These are phyloP conservation scores for Dryoscopus gambensis DNA, from an alignment of 2,113 vertebrate genomes.

Conservation along the genomic window DNA sequence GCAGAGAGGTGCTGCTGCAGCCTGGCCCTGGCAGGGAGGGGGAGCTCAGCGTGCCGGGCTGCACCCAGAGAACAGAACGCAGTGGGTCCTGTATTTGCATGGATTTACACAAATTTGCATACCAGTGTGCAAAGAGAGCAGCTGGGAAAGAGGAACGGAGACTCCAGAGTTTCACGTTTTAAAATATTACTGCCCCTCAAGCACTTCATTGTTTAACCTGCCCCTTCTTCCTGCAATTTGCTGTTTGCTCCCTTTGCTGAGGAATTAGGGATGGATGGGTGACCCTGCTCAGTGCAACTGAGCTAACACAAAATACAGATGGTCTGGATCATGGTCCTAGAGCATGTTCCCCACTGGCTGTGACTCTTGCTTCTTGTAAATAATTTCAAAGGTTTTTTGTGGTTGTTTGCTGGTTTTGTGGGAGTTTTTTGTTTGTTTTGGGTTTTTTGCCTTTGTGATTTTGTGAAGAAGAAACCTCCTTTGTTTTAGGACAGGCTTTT, in stretches of 20 bases:
- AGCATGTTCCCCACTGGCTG: not conserved
- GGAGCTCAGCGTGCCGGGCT: not conserved
- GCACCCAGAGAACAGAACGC: not conserved
- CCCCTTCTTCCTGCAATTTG: not conserved
- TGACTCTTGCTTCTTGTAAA: not conserved
- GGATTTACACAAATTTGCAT: not conserved
- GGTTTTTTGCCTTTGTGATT: not conserved
- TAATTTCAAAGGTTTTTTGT: not conserved
- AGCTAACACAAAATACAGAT: not conserved
- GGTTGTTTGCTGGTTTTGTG: not conserved
- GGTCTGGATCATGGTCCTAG: not conserved
- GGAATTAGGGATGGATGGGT: not conserved
- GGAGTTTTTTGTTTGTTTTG: not conserved
- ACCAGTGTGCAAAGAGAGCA: not conserved
- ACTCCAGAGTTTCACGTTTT: not conserved
- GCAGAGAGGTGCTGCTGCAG: not conserved
- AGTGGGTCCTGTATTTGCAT: not conserved
- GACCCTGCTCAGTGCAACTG: not conserved
- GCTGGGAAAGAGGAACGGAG: not conserved
- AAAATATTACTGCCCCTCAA: not conserved
- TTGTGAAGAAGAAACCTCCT: not conserved
- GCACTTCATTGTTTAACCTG: not conserved
- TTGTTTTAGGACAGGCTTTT: not conserved
- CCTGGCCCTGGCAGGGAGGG: rapidly evolving
- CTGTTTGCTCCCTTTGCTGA: not conserved